These are phyloP conservation scores for Caenorhabditis inopinata DNA, from an alignment of 1,140 invertebrate species.

Conservation along the genomic window DNA sequence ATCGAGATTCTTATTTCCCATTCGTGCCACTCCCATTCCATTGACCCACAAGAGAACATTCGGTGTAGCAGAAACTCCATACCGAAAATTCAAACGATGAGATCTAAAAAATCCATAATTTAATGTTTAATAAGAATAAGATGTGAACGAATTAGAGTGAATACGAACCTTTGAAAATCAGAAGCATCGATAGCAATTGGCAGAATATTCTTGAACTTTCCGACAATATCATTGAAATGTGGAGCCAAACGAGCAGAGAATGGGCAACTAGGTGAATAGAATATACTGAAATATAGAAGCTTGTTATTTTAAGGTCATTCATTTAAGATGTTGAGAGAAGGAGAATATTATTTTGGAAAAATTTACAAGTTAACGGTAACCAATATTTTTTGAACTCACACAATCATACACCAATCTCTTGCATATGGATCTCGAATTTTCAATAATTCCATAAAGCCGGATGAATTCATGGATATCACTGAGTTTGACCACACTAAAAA, in stretches of 20 bases:
- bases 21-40: not conserved
- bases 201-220: not conserved
- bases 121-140: not conserved
- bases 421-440: not conserved
- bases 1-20: slow-evolving; percentile 12
- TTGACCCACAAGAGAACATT: slow-evolving; percentile 30
- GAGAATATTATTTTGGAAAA: too few species aligned
- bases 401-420: slow-evolving; percentile 38
- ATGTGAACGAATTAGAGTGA: not conserved
- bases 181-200: slow-evolving; percentile 32
- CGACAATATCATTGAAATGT: not conserved
- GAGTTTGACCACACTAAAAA: not conserved
- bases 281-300: not conserved
- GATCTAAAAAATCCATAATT: slow-evolving; percentile 7
- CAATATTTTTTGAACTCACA: too few species aligned
- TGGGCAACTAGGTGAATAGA: not conserved
- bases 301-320: not conserved
- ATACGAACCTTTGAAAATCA: slow-evolving; percentile 13
- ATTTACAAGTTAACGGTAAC: too few species aligned
- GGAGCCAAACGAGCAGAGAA: slow-evolving; percentile 23
- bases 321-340: too few species aligned
- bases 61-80: slow-evolving; percentile 23
- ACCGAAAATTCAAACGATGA: slow-evolving; percentile 11
- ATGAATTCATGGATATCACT: not conserved
- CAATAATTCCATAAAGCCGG: not conserved